Conservation (phyloP, 2,888 invertebrate genomes). For the Calephelis perditalis region DNA sequence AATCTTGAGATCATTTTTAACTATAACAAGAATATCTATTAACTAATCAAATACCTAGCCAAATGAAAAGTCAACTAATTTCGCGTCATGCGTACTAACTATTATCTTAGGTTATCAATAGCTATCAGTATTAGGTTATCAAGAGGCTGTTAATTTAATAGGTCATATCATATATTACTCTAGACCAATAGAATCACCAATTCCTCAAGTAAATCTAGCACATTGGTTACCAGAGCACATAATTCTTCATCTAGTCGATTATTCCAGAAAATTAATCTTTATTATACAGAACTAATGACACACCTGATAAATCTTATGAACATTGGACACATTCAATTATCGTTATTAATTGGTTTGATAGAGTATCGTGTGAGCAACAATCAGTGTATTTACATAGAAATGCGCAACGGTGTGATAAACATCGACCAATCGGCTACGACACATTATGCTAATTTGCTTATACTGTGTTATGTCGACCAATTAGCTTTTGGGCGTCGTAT, state of each 20-base stretch:
- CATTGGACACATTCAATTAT: slow-evolving; percentile 27
- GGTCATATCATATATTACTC: too few species aligned
- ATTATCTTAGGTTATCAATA: too few species aligned
- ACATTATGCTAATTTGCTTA: slow-evolving; percentile 39
- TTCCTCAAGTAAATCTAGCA: background rate
- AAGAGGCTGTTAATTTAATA: too few species aligned
- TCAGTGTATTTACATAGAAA: slow-evolving; percentile 44
- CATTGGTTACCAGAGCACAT: background rate
- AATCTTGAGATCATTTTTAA: too few species aligned
- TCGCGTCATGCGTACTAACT: too few species aligned
- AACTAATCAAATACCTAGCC: too few species aligned
- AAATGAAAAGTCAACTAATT: too few species aligned
- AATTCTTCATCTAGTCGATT: background rate
- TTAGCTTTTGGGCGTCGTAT: slow-evolving; percentile 19
- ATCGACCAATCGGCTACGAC: slow-evolving; percentile 36
- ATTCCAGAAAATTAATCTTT: background rate
- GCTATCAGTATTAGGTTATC: too few species aligned
- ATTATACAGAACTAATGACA: background rate
- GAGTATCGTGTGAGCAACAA: slow-evolving; percentile 29
- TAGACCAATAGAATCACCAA: background rate
- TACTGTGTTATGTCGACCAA: slow-evolving; percentile 29
- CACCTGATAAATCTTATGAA: slow-evolving; percentile 14
- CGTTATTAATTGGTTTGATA: slow-evolving; percentile 27
- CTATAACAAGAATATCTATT: too few species aligned
- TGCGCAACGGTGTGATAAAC: slow-evolving; percentile 41